Base-by-base conservation (phyloP, 2,888 invertebrate genomes). In the Palloptera scutellata region DNA sequence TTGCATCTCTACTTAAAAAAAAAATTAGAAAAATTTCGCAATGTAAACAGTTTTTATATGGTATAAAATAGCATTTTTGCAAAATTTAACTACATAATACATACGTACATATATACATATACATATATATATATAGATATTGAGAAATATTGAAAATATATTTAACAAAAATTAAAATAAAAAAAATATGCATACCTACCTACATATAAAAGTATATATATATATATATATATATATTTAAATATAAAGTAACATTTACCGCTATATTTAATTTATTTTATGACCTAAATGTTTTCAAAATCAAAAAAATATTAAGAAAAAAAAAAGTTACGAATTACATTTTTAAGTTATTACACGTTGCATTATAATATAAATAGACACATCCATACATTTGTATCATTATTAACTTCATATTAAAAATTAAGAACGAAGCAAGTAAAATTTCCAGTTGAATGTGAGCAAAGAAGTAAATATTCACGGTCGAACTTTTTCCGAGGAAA, bases 11-110 rank as follows among this genome's bases (percentile, higher is more conserved):
- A 54, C 20, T 55, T 43, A 60, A 53, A 67, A 57, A 66, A 64
- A 17, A 61, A 61, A 40, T 48, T 45, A 61, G 30, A 60, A 48
- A 60, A 19, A 58, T 20, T 15, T 59, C 13, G 48, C 60, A 30
- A 41, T 17, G 51, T 41, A 30, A 61, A 61, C 19, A 61, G 52
- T 41, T 53, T 51, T 45, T 51, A 63, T 53, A 62, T 42, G 1
- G 42, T 42, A 55, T 20, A 62, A 67, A 62, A 61, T 59, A 58
- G 66, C 64, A 43, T 42, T 53, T 63, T 63, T 13, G 43, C 17
- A 62, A 53, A 53, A 17, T 30, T 53, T 52, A 61, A 65, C 51
- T n/a, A 62, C 67, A 64, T 30, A 54, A 70, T 61, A 67, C 6
- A 68, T 40, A 58, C 12, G 65, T 9, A 67, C 10, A 66, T 30